Conservation (phyloP, 2,113 vertebrate species). For the Pseudorhombus dupliciocellatus region DNA sequence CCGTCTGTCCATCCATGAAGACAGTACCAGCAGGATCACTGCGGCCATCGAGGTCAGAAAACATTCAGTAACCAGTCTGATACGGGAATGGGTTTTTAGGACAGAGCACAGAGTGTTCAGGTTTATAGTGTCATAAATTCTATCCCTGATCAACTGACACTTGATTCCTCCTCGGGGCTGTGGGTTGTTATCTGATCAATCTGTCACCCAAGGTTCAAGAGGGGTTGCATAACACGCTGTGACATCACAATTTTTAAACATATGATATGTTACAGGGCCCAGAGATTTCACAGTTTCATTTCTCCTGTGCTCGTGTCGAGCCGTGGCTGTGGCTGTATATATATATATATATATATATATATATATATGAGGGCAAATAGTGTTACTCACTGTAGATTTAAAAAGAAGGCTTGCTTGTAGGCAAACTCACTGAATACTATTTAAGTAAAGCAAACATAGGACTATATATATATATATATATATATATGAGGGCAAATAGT, state of each 20-base stretch:
- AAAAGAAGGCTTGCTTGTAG: no score
- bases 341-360: no score
- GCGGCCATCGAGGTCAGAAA: neutral
- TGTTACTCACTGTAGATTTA: no score
- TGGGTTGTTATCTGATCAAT: slow-evolving; percentile 20
- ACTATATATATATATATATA: no score
- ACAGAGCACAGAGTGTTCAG: slow-evolving; percentile 1
- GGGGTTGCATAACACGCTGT: slow-evolving; percentile 42
- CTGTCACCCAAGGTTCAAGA: slow-evolving; percentile 38
- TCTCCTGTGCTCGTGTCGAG: neutral
- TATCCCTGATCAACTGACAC: slow-evolving; percentile 9
- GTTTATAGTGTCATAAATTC: slow-evolving; percentile 30
- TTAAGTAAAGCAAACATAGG: no score
- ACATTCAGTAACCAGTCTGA: slow-evolving; percentile 1
- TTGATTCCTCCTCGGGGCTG: neutral
- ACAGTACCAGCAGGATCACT: neutral
- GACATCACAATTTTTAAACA: slow-evolving; percentile 27
- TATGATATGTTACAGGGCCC: neutral
- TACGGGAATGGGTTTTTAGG: slow-evolving; percentile 16
- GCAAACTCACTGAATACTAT: no score
- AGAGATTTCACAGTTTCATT: neutral
- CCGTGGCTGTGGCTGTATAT: no score
- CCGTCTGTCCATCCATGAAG: neutral
- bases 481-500: no score
- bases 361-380: no score